Evolutionary conservation across 2,888 invertebrate species (phyloP).

Genomic region (Leistus spinibarbis): DNA sequence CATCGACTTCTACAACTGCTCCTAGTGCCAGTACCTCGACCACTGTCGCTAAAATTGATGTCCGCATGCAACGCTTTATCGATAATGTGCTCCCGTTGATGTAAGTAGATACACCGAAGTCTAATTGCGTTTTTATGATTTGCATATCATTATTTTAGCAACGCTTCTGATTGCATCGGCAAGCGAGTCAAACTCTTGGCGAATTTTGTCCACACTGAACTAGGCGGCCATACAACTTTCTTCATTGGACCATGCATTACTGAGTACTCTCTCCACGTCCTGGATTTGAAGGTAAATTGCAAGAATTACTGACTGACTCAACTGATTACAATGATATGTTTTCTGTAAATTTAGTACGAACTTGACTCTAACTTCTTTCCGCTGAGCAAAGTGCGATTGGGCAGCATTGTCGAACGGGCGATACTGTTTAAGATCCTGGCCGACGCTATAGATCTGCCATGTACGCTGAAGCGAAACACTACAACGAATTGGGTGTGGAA

Average conservation of each 20-base stretch:
- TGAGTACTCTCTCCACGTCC: slow-evolving; percentile 8
- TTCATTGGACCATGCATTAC: neutral
- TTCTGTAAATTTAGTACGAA: slow-evolving; percentile 52
- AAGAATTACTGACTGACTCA: neutral
- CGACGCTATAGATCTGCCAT: slow-evolving; percentile 14
- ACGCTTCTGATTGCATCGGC: neutral
- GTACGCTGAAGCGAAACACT: neutral
- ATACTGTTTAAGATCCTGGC: slow-evolving; percentile 46
- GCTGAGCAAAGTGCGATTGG: slow-evolving; percentile 39
- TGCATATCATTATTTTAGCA: too few relatives aligned
- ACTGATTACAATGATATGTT: neutral
- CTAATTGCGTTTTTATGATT: too few relatives aligned
- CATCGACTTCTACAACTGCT: neutral
- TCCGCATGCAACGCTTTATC: neutral
- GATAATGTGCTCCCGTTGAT: neutral
- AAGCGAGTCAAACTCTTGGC: neutral
- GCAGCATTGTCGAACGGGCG: slow-evolving; percentile 42
- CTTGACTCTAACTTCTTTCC: slow-evolving; percentile 39
- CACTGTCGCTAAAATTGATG: neutral
- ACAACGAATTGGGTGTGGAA: slow-evolving; percentile 1
- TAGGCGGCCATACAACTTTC: neutral
- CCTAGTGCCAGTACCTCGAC: neutral
- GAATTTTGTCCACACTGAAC: neutral
- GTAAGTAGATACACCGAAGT: too few relatives aligned
- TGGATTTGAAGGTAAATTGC: slow-evolving; percentile 10